Evolutionary conservation across 2,797 vertebrate genomes (phyloP), one percentile per base, ranked within the genome.

Genomic region (Phoxinus dragarum): DNA sequence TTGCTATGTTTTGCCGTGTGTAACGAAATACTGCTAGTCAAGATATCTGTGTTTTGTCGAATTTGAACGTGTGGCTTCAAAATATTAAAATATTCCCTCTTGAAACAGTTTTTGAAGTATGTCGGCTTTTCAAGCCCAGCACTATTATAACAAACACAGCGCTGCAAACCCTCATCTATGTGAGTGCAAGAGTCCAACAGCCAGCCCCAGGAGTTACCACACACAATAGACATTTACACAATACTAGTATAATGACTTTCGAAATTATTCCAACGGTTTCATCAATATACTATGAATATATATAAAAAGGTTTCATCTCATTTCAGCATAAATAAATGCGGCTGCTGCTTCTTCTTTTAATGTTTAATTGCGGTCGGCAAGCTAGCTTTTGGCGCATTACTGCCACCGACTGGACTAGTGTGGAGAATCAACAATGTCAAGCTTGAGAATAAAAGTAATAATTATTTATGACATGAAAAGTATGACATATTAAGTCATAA

Each of bases 121-220:
- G 49, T 81, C 0, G 61, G 5, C 23, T 81, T 84, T 87, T 3
- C 31, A 66, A 0, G 42, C 12, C 11, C 67, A 21, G 71, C 77
- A 81, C 47, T 12, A 75, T 68, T 11, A 79, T 68, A 42, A 44
- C 85, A 81, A 56, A 92, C 80, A 68, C 93, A 94, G 14, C 88
- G 61, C 19, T 92, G 88, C 74, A 95, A 96, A 1, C 92, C 93
- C 78, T 89, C 93, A 85, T 97, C 96, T 72, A 97, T 92, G 40
- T 96, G 95, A 1, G 95, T 88, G 31, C 94, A 90, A 2, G 97
- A 90, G 87, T 98, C 96, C 89, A 99, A 6, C 0, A 98, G 90
- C 94, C 96, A 98, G 2, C 98, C 98, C 0, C 4, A 80, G 0
- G 87, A 1, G 81, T 93, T 88, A 19, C 82, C 84, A 8, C 88